Percentiles rank a stretch among this genome's conserved stretches.
phyloP scores from a whole-genome alignment of 2,113 vertebrate genomes.

The Vidua chalybeata region DNA sequence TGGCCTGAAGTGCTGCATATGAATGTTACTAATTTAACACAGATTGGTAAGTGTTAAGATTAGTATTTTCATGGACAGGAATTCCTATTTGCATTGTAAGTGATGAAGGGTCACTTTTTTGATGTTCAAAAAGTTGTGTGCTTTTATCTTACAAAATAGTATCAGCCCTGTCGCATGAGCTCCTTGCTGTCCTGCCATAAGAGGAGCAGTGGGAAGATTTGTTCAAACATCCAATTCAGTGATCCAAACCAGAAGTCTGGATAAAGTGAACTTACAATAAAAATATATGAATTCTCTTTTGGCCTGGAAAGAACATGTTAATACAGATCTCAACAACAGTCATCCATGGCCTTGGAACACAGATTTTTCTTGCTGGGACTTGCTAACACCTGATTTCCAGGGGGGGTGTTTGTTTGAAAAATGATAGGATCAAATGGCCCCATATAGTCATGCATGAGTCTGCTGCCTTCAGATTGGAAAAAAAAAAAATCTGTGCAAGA shows the following conservation, averaged over 20 bases:
- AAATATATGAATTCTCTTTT: constrained; percentile 6
- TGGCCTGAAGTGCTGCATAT: constrained; percentile 32
- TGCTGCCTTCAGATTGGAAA: background rate
- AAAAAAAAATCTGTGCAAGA: constrained; percentile 11
- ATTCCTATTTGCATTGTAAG: constrained; percentile 24
- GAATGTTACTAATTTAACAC: constrained; percentile 55
- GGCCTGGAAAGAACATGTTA: constrained; percentile 15
- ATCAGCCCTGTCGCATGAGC: background rate
- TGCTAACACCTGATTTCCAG: constrained; percentile 34
- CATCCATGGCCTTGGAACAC: constrained; percentile 2
- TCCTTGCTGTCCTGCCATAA: background rate
- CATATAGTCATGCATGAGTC: constrained; percentile 56
- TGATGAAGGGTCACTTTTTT: constrained; percentile 42
- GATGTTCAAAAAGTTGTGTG: constrained; percentile 6
- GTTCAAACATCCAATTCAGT: background rate
- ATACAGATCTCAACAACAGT: constrained; percentile 35
- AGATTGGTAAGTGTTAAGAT: constrained; percentile 44
- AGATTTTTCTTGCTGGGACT: constrained; percentile 48
- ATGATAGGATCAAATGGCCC: constrained; percentile 50
- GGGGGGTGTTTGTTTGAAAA: constrained; percentile 15
- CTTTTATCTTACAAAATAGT: constrained; percentile 1
- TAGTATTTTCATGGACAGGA: constrained; percentile 32
- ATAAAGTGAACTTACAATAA: constrained; percentile 10
- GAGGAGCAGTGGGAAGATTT: background rate
- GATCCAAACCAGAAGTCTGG: constrained; percentile 34